A percentile compares a stretch with the other conserved stretches of the same genome.
These are phyloP conservation scores for Carassius auratus DNA, from an alignment of 2,113 vertebrate species.

Conservation along the genomic window DNA sequence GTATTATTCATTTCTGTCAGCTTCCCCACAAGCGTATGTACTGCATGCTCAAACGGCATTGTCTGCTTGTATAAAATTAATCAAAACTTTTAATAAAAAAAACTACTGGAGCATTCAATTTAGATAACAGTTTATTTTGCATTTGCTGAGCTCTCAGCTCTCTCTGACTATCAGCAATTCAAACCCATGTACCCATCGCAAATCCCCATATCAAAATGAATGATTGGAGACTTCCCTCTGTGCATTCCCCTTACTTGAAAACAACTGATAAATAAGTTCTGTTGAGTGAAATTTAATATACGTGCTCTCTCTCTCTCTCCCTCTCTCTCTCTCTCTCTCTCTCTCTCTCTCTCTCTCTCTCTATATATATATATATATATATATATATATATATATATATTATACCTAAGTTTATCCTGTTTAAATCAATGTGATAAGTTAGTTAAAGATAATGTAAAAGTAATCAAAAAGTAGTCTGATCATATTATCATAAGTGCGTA, in stretches of 20 bases:
- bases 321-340: no score
- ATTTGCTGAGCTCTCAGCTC: constrained; percentile 48
- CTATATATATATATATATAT: no score
- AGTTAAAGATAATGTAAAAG: no score
- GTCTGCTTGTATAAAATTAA: constrained; percentile 68
- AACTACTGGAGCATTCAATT: constrained; percentile 69
- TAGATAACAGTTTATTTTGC: constrained; percentile 60
- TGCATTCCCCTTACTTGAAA: constrained; percentile 5
- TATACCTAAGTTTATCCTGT: no score
- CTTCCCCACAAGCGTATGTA: constrained; percentile 5
- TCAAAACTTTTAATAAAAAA: constrained; percentile 68
- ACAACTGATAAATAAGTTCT: neutral
- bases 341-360: no score
- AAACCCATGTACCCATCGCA: constrained; percentile 27
- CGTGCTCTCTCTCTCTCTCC: no score
- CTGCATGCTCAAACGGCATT: constrained; percentile 66
- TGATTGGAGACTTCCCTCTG: neutral
- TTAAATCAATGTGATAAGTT: no score
- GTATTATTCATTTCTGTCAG: constrained; percentile 37
- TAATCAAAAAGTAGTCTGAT: no score
- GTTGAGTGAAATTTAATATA: neutral
- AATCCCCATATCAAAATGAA: neutral
- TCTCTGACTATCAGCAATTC: constrained; percentile 43
- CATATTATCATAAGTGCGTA: no score
- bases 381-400: no score